Evolutionary conservation across 2,888 invertebrate genomes (phyloP).

Genomic region (Acleris laterana): DNA sequence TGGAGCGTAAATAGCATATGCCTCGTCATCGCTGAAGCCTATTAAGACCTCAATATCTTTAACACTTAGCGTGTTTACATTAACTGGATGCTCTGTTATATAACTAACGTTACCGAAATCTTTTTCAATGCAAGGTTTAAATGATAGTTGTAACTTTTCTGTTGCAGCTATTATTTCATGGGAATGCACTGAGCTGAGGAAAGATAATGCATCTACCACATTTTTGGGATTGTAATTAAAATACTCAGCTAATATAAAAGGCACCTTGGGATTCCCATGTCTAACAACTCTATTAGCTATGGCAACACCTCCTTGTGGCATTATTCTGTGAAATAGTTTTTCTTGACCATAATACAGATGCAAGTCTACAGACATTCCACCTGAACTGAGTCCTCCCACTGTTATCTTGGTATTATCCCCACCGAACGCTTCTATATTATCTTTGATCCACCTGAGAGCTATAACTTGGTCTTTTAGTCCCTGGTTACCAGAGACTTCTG

Average conservation of each 20-base stretch:
- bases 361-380: constrained; percentile 56
- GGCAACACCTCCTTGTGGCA: constrained; percentile 58
- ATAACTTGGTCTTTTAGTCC: constrained; percentile 63
- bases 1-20: not conserved
- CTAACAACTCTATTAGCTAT: constrained; percentile 45
- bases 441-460: constrained; percentile 61
- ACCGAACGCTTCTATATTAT: constrained; percentile 61
- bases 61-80: constrained; percentile 50
- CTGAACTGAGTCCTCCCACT: constrained; percentile 58
- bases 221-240: constrained; percentile 48
- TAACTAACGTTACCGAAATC: constrained; percentile 54
- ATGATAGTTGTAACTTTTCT: constrained; percentile 42
- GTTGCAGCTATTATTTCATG: constrained; percentile 48
- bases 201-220: constrained; percentile 49
- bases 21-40: constrained; percentile 61
- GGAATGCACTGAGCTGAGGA: constrained; percentile 46
- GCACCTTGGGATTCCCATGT: constrained; percentile 48
- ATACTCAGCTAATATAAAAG: constrained; percentile 52
- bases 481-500: constrained; percentile 61
- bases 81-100: constrained; percentile 52
- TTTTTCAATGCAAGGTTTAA: constrained; percentile 60
- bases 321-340: constrained; percentile 53
- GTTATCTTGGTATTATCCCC: constrained; percentile 60
- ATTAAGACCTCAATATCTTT: constrained; percentile 53
- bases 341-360: constrained; percentile 55